Evolutionary conservation across 2,797 vertebrate species (phyloP).

Genomic region (Falco cherrug): DNA sequence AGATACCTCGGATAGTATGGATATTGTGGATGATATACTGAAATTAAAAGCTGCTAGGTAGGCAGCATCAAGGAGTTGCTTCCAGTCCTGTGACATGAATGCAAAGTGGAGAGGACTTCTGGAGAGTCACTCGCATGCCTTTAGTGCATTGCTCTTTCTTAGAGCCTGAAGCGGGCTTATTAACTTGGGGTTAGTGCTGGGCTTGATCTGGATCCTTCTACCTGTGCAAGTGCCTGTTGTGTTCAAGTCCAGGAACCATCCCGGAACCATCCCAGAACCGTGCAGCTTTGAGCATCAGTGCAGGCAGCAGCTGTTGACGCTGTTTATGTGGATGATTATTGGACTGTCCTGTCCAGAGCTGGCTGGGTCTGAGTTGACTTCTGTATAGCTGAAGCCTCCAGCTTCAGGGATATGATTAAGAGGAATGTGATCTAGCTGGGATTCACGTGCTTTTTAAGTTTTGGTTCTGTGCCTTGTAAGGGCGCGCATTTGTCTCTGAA

Average conservation of each 20-base stretch:
- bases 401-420: background rate
- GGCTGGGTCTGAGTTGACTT: background rate
- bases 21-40: background rate
- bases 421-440: background rate
- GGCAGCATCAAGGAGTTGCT: background rate
- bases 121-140: background rate
- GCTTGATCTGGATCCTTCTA: background rate
- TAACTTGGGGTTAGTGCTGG: background rate
- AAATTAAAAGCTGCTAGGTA: background rate
- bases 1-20: background rate
- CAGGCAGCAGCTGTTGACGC: background rate
- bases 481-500: background rate
- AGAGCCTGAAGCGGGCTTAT: background rate
- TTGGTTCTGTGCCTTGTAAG: background rate
- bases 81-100: background rate
- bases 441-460: background rate
- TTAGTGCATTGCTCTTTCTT: background rate
- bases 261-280: background rate
- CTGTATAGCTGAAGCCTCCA: background rate
- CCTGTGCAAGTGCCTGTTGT: background rate
- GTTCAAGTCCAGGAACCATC: background rate
- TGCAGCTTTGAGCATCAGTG: background rate
- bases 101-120: background rate
- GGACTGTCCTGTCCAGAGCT: background rate
- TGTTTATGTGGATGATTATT: background rate